Evolutionary conservation across 2,797 vertebrate species (phyloP).

Genomic region (Psittacula echo): DNA sequence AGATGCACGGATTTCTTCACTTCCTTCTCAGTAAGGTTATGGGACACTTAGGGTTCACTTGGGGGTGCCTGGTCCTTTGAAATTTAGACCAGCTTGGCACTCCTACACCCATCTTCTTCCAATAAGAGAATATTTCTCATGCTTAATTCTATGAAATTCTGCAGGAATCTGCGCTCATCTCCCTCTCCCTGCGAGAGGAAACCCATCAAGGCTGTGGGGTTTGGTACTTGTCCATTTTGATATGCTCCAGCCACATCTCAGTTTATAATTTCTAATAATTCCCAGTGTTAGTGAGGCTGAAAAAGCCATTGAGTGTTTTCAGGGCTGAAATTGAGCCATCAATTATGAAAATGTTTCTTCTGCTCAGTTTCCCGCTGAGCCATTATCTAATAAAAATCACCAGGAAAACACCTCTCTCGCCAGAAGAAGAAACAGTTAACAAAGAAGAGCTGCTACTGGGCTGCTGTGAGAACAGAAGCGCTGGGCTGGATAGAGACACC

Average conservation of each 20-base stretch:
- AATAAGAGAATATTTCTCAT: background rate
- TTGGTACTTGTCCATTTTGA: conserved; percentile 54
- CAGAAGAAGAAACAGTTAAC: conserved; percentile 60
- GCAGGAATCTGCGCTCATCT: background rate
- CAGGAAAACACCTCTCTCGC: conserved; percentile 26
- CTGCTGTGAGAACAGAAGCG: background rate
- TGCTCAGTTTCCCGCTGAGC: conserved; percentile 61
- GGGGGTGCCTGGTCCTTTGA: background rate
- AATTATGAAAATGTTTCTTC: conserved; percentile 74
- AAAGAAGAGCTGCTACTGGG: background rate
- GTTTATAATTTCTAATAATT: conserved; percentile 75
- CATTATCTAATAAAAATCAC: conserved; percentile 62
- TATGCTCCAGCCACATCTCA: conserved; percentile 49
- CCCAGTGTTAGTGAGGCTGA: conserved; percentile 69
- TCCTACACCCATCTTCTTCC: rapidly evolving
- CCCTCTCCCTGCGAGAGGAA: background rate
- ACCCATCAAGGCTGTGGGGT: background rate
- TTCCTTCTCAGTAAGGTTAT: background rate
- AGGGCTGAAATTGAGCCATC: conserved; percentile 70
- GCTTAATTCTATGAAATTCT: background rate
- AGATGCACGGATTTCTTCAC: background rate
- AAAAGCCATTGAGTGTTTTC: conserved; percentile 72
- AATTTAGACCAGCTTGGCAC: background rate
- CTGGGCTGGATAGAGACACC: background rate
- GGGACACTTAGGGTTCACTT: background rate